phyloP scores from a whole-genome alignment of 2,113 vertebrate genomes.

The Pomatostomus ruficeps region DNA sequence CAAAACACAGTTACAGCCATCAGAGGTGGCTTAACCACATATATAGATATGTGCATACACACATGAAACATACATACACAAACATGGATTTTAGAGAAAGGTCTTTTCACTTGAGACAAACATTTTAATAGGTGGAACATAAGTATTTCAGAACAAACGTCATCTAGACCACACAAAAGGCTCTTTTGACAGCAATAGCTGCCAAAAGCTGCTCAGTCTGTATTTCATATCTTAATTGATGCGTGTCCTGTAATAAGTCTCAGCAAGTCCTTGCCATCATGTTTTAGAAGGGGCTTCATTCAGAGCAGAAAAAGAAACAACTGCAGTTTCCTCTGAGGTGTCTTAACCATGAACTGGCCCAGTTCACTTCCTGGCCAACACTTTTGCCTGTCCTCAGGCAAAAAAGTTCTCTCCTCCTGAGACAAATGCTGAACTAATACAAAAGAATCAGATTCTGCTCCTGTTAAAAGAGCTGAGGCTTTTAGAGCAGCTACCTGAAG shows the following conservation, averaged over 20 bases:
- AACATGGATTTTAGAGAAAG: not conserved
- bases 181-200: not conserved
- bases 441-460: not conserved
- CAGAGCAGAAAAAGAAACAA: not conserved
- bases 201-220: not conserved
- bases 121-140: not conserved
- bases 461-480: not conserved
- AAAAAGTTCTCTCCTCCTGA: not conserved
- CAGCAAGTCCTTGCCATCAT: not conserved
- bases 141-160: not conserved
- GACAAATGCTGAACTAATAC: not conserved
- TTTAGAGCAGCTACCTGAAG: not conserved
- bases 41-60: rapidly evolving
- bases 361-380: not conserved
- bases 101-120: not conserved
- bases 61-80: not conserved
- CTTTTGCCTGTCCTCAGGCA: not conserved
- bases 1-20: not conserved
- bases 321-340: not conserved
- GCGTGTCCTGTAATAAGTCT: not conserved
- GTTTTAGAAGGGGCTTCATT: not conserved
- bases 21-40: not conserved
- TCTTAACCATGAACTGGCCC: not conserved
- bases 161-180: not conserved
- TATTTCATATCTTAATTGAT: not conserved